These are phyloP conservation scores for Ascidia mentula DNA, from an alignment of 23 tunicate genomes.

Conservation along the genomic window DNA sequence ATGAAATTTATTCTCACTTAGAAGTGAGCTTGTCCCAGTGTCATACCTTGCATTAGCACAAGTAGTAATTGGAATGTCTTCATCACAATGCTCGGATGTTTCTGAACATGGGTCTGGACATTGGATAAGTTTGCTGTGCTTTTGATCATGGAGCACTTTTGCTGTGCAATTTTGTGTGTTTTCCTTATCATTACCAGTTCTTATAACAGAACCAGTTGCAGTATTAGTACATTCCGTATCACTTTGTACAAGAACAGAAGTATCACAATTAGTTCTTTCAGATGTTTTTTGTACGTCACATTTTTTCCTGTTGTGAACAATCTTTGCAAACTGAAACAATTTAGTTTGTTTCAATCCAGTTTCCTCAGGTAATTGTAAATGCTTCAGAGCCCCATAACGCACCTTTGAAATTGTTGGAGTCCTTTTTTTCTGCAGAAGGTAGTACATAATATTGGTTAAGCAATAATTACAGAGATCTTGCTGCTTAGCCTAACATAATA, in stretches of 20 bases:
- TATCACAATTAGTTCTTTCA: too few relatives aligned
- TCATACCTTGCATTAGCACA: background rate
- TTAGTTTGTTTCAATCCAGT: conserved; percentile 27
- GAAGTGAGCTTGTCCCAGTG: background rate
- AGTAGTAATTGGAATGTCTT: too few relatives aligned
- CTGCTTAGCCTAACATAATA: too few relatives aligned
- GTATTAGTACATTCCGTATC: background rate
- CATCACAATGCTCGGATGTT: too few relatives aligned
- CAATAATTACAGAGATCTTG: too few relatives aligned
- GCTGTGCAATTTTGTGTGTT: background rate
- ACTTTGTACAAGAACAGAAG: too few relatives aligned
- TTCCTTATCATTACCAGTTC: too few relatives aligned
- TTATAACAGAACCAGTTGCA: background rate
- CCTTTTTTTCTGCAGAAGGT: background rate
- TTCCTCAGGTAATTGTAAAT: conserved; percentile 10
- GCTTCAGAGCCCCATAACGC: conserved; percentile 35
- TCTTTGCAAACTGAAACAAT: background rate
- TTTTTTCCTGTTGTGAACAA: background rate
- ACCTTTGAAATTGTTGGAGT: conserved; percentile 18
- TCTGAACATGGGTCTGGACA: background rate
- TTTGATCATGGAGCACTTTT: background rate
- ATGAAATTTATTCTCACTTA: background rate
- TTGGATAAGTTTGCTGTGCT: background rate
- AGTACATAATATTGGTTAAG: too few relatives aligned
- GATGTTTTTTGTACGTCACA: background rate